Conservation (phyloP, 2,113 vertebrate genomes). For the Brevimyrus niger region DNA sequence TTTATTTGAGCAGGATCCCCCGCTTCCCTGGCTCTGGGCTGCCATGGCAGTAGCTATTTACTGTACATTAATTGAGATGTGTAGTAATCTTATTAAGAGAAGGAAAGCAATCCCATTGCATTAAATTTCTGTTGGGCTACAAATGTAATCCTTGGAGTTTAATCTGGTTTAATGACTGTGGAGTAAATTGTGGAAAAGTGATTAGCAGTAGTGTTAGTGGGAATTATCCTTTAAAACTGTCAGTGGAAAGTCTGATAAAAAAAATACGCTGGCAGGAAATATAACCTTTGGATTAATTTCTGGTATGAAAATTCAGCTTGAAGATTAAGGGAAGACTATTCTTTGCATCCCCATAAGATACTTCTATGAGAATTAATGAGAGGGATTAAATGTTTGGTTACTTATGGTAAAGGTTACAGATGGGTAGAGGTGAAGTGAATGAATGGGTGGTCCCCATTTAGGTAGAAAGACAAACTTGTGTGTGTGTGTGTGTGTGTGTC, state of each 20-base stretch:
- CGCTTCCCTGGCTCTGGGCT: neutral
- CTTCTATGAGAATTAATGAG: neutral
- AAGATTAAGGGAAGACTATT: neutral
- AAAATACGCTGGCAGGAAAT: neutral
- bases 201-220: neutral
- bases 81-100: neutral
- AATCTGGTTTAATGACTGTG: neutral
- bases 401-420: neutral
- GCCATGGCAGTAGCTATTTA: neutral
- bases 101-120: neutral
- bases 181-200: neutral
- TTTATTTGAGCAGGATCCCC: neutral
- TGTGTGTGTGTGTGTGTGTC: neutral
- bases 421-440: neutral
- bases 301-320: neutral
- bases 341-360: neutral
- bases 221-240: neutral
- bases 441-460: neutral
- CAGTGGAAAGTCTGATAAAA: neutral
- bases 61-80: neutral
- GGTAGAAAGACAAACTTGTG: no score
- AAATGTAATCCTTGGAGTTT: neutral
- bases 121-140: neutral
- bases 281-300: neutral
- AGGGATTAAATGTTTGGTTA: neutral